Percentiles rank a stretch among this genome's conserved stretches.
These are phyloP conservation scores for Otis tarda DNA, from an alignment of 2,113 vertebrate genomes.

Conservation along the genomic window DNA sequence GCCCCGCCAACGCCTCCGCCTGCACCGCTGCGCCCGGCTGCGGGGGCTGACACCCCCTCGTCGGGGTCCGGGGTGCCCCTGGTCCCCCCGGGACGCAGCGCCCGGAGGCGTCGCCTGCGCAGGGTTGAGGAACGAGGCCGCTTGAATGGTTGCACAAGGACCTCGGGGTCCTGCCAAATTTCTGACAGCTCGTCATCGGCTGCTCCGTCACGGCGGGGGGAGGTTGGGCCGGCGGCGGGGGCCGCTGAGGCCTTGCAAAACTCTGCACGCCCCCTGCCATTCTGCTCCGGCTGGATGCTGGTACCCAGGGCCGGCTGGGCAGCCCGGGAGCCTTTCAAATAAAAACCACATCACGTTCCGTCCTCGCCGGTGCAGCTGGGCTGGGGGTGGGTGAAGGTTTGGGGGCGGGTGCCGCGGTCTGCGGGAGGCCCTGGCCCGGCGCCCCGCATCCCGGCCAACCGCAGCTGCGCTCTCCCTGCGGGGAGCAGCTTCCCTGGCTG, in stretches of 20 bases:
- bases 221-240: neutral
- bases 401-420: neutral
- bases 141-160: neutral
- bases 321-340: neutral
- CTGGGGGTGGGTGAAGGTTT: neutral
- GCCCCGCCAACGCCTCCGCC: neutral
- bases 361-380: neutral
- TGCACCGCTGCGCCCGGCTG: neutral
- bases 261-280: neutral
- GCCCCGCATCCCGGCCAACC: neutral
- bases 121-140: accelerated
- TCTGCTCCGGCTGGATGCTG: neutral
- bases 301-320: neutral
- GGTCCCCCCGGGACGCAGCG: neutral
- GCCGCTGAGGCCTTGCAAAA: neutral
- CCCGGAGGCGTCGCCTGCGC: neutral
- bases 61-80: neutral
- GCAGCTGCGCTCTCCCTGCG: neutral
- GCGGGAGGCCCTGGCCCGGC: neutral
- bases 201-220: neutral
- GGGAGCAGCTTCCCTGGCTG: neutral
- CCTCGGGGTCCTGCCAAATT: neutral
- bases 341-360: accelerated
- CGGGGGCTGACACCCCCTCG: neutral
- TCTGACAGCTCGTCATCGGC: neutral